Evolutionary conservation across 1,140 invertebrate species (phyloP).

Genomic region (Rhyacophila brunnea): DNA sequence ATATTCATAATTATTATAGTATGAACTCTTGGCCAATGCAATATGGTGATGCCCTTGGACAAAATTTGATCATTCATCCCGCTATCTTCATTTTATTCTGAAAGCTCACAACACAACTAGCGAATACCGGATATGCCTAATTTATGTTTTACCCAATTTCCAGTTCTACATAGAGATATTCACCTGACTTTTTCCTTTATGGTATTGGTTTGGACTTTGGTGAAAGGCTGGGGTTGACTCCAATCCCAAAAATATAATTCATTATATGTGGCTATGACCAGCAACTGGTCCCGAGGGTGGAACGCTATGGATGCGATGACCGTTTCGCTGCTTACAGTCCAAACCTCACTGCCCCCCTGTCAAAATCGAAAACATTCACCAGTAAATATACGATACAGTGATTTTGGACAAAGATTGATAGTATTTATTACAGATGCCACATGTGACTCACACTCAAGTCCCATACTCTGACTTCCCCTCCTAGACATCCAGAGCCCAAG

Average conservation of each 20-base stretch:
- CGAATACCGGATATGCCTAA: conserved; percentile 18
- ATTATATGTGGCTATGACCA: conserved; percentile 84
- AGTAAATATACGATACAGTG: too few species aligned
- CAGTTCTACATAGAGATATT: too few species aligned
- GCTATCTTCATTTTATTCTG: too few species aligned
- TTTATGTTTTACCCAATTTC: neutral
- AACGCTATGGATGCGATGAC: conserved; percentile 86
- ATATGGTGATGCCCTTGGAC: too few species aligned
- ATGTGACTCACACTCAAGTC: conserved; percentile 79
- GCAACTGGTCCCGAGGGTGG: conserved; percentile 77
- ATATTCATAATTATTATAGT: too few species aligned
- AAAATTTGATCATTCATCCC: too few species aligned
- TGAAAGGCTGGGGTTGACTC: conserved; percentile 75
- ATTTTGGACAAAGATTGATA: too few species aligned
- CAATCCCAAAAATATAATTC: conserved; percentile 90
- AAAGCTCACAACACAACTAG: too few species aligned
- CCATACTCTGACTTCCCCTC: conserved; percentile 89
- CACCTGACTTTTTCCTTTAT: conserved; percentile 77
- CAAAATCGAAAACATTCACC: too few species aligned
- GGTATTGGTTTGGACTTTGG: conserved; percentile 65
- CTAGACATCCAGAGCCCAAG: conserved; percentile 84
- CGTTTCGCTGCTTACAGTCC: conserved; percentile 67
- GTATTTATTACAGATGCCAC: too few species aligned
- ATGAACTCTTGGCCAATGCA: too few species aligned
- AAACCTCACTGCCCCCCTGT: conserved; percentile 82